These are phyloP conservation scores for Hiodon alosoides DNA, from an alignment of 2,113 vertebrate species.

Conservation along the genomic window DNA sequence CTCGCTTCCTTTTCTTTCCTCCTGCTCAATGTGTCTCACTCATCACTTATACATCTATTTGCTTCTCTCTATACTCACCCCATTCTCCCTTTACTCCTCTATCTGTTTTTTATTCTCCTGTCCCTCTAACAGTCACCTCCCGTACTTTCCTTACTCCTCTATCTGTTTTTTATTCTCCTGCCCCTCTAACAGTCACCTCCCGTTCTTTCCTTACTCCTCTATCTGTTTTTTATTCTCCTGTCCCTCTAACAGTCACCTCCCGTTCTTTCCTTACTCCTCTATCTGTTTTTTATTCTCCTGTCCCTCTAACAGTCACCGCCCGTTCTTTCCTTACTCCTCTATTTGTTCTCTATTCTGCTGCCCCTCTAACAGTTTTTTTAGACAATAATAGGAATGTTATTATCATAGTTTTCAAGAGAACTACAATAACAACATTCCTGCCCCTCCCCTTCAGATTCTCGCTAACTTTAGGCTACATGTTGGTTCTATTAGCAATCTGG, in stretches of 20 bases:
- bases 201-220: neutral
- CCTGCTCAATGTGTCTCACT: neutral
- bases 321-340: too few species aligned
- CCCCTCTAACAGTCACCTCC: neutral
- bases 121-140: slow-evolving; percentile 21
- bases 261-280: neutral
- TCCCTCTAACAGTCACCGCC: too few species aligned
- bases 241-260: neutral
- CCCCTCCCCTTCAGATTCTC: neutral
- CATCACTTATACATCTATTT: neutral
- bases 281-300: too few species aligned
- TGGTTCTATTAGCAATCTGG: neutral
- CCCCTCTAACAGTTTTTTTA: too few species aligned
- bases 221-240: neutral
- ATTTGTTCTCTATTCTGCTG: too few species aligned
- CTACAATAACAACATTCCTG: neutral
- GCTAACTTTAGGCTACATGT: too few species aligned
- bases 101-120: neutral
- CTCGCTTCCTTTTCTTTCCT: neutral
- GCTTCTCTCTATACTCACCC: neutral
- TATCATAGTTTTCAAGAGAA: too few species aligned
- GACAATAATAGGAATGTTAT: too few species aligned
- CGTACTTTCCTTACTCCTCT: neutral
- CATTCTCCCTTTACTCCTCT: neutral
- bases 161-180: neutral